phyloP scores from a whole-genome alignment of 2,797 vertebrate genomes.

The Tangara arthus region DNA sequence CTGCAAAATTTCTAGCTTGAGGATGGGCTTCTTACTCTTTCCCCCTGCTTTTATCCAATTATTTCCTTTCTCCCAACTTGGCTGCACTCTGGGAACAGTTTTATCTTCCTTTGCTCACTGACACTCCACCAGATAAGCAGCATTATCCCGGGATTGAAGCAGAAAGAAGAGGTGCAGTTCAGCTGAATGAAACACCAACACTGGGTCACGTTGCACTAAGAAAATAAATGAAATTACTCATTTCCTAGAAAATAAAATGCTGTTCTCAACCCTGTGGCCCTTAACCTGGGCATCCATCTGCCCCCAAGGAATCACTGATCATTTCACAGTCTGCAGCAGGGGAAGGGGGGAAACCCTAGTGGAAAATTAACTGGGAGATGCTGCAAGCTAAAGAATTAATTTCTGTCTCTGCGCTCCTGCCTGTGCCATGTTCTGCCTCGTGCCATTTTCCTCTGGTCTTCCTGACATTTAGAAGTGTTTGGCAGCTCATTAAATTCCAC shows the following conservation, averaged over 20 bases:
- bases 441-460: not conserved
- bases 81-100: not conserved
- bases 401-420: not conserved
- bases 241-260: not conserved
- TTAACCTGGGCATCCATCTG: not conserved
- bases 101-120: not conserved
- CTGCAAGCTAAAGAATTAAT: not conserved
- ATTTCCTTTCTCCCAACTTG: not conserved
- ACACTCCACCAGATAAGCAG: not conserved
- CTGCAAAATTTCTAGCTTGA: not conserved
- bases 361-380: slow-evolving; percentile 36
- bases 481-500: slow-evolving; percentile 1
- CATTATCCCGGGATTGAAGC: not conserved
- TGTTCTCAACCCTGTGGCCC: not conserved
- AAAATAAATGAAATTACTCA: not conserved
- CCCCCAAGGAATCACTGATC: not conserved
- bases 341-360: not conserved
- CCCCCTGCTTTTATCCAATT: not conserved
- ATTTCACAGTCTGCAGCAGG: slow-evolving; percentile 6
- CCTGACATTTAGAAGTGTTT: not conserved
- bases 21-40: not conserved
- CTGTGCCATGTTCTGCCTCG: not conserved
- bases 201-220: fast-evolving
- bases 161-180: not conserved
- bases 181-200: not conserved